phyloP scores from a whole-genome alignment of 2,888 invertebrate species.

The Troglohyphantes excavatus region DNA sequence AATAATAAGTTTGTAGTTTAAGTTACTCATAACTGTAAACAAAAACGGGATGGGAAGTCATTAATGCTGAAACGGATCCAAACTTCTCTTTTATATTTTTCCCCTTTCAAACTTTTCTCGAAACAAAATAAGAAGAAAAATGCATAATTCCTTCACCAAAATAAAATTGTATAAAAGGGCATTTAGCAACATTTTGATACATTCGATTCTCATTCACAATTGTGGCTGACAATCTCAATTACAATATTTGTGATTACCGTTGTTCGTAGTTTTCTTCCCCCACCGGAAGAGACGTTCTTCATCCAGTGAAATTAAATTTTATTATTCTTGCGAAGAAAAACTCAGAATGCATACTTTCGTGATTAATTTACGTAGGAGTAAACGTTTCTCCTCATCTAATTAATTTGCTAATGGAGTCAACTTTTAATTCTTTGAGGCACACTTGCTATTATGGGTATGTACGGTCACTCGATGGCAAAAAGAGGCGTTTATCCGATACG shows the following conservation, averaged over 20 bases:
- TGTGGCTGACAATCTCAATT: neutral
- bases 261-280: neutral
- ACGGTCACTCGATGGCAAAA: conserved; percentile 51
- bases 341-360: conserved; percentile 42
- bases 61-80: too few species aligned
- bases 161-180: neutral
- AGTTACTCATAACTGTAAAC: too few species aligned
- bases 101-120: too few species aligned
- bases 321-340: conserved; percentile 42
- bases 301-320: conserved; percentile 20
- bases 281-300: neutral
- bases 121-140: too few species aligned
- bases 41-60: too few species aligned
- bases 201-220: neutral
- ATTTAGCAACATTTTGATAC: neutral
- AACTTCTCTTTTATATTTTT: too few species aligned
- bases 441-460: conserved; percentile 54
- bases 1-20: too few species aligned
- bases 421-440: conserved; percentile 70
- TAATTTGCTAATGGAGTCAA: conserved; percentile 76
- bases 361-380: conserved; percentile 67
- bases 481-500: conserved; percentile 66
- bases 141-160: neutral
- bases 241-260: conserved; percentile 36
- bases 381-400: conserved; percentile 51